Evolutionary conservation across 1,140 invertebrate genomes (phyloP), one percentile per base, ranked within the genome.

Genomic region (Probaryconus sp.): DNA sequence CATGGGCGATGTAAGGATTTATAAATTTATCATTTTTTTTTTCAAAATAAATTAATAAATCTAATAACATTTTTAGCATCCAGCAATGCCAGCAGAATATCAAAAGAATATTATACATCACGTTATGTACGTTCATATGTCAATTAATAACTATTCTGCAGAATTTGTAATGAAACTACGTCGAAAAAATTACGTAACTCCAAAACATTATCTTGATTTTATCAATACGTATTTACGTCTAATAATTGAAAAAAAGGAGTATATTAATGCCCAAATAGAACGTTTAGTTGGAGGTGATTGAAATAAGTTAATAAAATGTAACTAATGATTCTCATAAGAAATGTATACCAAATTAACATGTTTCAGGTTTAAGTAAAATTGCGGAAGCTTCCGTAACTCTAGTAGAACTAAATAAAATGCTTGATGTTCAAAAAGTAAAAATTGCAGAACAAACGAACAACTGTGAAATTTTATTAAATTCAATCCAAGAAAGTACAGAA

Each of bases 141-240:
- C 90, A 0, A 91, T 96, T 2, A 90, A 89, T 11, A 79, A 89
- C 0, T 96, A 94, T 82, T 94, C 93, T 0, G 80, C 79, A 6
- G 91, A 94, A 40, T 97, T 95, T 79, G 79, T 91, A 9, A 81
- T 90, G 7, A 93, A 93, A 51, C 82, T 96, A 5, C 86, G 94
- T 21, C 88, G 95, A 28, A 92, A 90, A 79, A 97, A 96, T 85
- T 96, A 93, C 79, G 93, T 97, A 0, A 97, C 96, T 2, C 95
- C 96, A 0, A 96, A 96, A 72, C 95, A 97, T 81, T 98, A 95
- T 82, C 87, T 97, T 65, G 95, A 97, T 81, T 96, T 92, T 71
- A 93, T 97, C 24, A 91, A 91, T 26, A 92, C 91, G 0, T 97
- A 96, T 78, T 76, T 95, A 0, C 90, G 89, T 69, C 84, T 97